Percentiles rank a stretch among this genome's conserved stretches.
Conservation (phyloP, 2,113 vertebrate genomes). For the Pipra filicauda region DNA sequence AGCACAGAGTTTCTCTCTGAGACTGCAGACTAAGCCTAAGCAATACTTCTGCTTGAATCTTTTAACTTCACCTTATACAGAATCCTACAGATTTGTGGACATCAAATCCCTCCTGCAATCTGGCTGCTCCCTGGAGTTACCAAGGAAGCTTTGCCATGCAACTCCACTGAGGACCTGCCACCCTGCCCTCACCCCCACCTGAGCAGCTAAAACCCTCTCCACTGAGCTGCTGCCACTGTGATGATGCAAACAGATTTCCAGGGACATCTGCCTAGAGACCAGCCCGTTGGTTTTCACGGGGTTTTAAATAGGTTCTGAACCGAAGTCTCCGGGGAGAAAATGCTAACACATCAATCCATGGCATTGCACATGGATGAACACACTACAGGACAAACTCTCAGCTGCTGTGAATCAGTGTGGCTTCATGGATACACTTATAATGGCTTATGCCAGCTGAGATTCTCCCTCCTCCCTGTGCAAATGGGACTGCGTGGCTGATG, state of each 20-base stretch:
- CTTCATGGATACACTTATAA: background rate
- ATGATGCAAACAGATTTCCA: slow-evolving; percentile 13
- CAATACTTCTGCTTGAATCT: background rate
- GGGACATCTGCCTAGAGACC: slow-evolving; percentile 34
- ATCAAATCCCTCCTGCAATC: background rate
- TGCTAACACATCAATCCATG: background rate
- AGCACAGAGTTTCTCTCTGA: background rate
- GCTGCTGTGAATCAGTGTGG: background rate
- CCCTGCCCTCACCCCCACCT: background rate
- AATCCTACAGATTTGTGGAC: background rate
- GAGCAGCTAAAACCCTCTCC: background rate
- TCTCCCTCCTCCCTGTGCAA: background rate
- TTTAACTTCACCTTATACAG: background rate
- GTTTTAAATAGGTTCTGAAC: slow-evolving; percentile 54
- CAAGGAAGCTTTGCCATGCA: background rate
- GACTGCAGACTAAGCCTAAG: background rate
- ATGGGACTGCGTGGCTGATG: background rate
- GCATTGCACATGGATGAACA: background rate
- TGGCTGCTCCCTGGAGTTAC: background rate
- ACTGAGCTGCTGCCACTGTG: background rate
- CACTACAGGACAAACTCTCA: background rate
- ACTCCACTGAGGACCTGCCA: background rate
- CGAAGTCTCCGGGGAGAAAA: slow-evolving; percentile 38
- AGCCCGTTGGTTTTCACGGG: slow-evolving; percentile 13
- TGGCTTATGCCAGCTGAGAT: slow-evolving; percentile 23